These are phyloP conservation scores for Notiomystis cincta DNA, from an alignment of 2,113 vertebrate genomes.

Conservation along the genomic window DNA sequence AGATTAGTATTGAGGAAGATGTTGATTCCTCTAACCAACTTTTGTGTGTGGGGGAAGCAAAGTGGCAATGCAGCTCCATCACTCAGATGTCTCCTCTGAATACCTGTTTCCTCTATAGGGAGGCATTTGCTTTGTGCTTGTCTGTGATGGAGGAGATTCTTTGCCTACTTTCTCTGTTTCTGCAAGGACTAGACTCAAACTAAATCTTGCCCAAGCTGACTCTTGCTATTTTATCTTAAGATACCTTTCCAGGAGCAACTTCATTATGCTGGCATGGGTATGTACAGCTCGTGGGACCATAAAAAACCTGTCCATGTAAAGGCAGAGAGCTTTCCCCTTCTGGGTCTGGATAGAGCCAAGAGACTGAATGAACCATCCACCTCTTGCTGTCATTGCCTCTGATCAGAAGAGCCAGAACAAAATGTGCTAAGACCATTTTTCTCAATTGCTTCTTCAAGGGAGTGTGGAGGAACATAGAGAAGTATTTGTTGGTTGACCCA, in stretches of 20 bases:
- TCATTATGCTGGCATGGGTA: background rate
- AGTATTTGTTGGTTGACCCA: background rate
- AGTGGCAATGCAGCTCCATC: background rate
- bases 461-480: background rate
- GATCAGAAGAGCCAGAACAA: background rate
- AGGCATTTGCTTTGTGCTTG: background rate
- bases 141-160: background rate
- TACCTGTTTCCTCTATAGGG: background rate
- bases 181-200: background rate
- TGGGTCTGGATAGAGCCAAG: background rate
- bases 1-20: background rate
- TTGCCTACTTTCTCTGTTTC: background rate
- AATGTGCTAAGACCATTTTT: background rate
- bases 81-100: background rate
- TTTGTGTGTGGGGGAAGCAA: background rate
- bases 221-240: background rate
- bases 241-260: background rate
- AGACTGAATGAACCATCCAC: background rate
- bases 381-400: background rate
- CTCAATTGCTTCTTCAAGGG: background rate
- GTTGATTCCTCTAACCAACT: background rate
- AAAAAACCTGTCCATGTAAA: background rate
- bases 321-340: background rate
- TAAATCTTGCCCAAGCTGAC: background rate
- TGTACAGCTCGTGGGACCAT: background rate